Percentiles rank a stretch among this genome's conserved stretches.
phyloP scores from a whole-genome alignment of 2,797 vertebrate genomes.

The Siniperca scherzeri region DNA sequence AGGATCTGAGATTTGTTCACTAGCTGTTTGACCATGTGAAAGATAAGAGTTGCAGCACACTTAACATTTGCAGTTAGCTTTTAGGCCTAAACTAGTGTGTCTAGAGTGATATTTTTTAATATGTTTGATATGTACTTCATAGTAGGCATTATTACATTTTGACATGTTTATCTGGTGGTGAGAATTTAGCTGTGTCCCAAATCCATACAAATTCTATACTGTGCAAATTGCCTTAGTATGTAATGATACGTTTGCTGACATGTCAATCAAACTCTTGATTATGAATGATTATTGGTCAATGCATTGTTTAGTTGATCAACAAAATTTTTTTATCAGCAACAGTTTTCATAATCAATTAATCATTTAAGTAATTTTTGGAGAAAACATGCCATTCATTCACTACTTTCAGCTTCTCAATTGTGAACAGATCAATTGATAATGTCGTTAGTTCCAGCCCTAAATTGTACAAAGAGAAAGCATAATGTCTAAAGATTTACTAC shows the following conservation, averaged over 20 bases:
- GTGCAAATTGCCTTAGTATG: background rate
- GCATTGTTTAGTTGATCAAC: background rate
- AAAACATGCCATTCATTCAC: background rate
- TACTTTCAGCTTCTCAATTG: background rate
- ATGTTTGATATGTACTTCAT: too few species aligned
- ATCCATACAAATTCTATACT: too few species aligned
- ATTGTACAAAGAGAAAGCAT: too few species aligned
- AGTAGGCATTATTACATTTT: too few species aligned
- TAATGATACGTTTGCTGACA: background rate
- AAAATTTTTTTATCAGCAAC: too few species aligned
- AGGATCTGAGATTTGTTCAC: conserved; percentile 58
- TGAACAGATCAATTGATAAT: too few species aligned
- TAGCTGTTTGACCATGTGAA: conserved; percentile 31
- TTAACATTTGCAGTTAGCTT: background rate
- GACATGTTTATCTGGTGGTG: too few species aligned
- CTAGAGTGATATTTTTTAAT: too few species aligned
- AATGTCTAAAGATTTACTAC: too few species aligned
- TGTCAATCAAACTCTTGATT: background rate
- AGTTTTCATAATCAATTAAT: background rate
- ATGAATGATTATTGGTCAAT: background rate
- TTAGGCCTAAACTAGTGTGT: too few species aligned
- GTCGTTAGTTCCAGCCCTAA: too few species aligned
- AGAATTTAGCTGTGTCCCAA: too few species aligned
- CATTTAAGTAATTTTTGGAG: background rate
- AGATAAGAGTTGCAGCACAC: background rate